phyloP scores from a whole-genome alignment of 2,797 vertebrate genomes.

The Onychomys torridus region DNA sequence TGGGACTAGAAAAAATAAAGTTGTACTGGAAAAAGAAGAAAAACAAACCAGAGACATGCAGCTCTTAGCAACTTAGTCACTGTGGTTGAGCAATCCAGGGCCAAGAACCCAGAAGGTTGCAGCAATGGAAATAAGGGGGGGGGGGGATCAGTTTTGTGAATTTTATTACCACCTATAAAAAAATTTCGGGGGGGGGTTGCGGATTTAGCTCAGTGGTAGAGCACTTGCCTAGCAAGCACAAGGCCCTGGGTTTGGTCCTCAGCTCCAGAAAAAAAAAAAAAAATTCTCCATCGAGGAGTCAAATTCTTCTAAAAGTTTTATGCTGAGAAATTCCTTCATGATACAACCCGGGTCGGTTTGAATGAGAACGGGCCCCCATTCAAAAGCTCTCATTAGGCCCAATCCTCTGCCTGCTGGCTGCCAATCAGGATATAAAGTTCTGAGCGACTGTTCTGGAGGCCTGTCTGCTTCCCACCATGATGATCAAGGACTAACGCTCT shows the following conservation, averaged over 20 bases:
- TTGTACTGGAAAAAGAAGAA: not conserved
- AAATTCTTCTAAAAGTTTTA: slow-evolving; percentile 48
- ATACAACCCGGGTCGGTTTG: not conserved
- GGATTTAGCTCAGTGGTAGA: no score
- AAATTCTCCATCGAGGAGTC: not conserved
- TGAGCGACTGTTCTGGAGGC: not conserved
- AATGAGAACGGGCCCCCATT: not conserved
- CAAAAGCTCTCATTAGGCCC: not conserved
- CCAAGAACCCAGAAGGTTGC: not conserved
- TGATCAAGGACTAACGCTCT: not conserved
- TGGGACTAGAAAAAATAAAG: not conserved
- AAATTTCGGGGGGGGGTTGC: no score
- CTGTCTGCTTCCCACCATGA: not conserved
- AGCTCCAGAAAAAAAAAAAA: no score
- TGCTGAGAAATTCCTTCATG: slow-evolving; percentile 11
- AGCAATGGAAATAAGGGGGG: not conserved
- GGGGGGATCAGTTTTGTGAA: not conserved
- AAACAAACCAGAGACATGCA: not conserved
- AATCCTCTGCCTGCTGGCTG: not conserved
- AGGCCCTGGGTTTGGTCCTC: no score
- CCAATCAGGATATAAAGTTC: not conserved
- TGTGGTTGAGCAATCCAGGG: not conserved
- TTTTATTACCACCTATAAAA: not conserved
- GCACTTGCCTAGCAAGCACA: no score
- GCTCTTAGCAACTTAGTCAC: not conserved